Conservation (phyloP, 2,113 vertebrate species). For the Bostrychus sinensis region DNA sequence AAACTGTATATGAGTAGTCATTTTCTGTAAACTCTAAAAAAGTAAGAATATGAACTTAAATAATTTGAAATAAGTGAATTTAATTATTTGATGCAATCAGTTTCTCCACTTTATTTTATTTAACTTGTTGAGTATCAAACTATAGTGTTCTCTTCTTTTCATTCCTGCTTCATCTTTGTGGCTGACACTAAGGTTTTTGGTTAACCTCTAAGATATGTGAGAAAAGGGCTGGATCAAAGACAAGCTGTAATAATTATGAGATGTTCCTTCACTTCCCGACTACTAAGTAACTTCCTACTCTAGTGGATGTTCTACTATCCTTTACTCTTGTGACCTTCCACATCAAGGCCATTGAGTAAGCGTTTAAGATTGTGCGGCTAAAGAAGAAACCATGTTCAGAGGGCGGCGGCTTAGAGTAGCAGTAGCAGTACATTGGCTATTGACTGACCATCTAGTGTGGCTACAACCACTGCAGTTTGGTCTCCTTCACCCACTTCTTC, state of each 20-base stretch:
- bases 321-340: slow-evolving; percentile 31
- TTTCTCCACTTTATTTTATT: no score
- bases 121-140: no score
- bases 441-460: slow-evolving; percentile 56
- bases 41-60: no score
- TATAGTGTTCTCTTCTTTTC: no score
- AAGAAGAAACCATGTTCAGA: slow-evolving; percentile 18
- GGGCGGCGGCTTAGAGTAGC: slow-evolving; percentile 41
- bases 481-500: slow-evolving; percentile 80
- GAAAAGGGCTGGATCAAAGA: not conserved
- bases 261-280: not conserved
- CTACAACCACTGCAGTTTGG: slow-evolving; percentile 67
- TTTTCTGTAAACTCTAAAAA: no score
- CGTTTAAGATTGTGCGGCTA: slow-evolving; percentile 46
- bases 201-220: not conserved
- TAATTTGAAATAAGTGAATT: no score
- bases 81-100: no score
- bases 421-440: slow-evolving; percentile 66
- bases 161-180: no score
- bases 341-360: slow-evolving; percentile 58
- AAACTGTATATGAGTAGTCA: no score
- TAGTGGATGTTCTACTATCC: slow-evolving; percentile 15
- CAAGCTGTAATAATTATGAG: not conserved
- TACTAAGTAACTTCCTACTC: slow-evolving; percentile 13
- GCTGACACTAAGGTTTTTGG: no score